Evolutionary conservation across 2,888 invertebrate species (phyloP).

Genomic region (Volucella inanis): DNA sequence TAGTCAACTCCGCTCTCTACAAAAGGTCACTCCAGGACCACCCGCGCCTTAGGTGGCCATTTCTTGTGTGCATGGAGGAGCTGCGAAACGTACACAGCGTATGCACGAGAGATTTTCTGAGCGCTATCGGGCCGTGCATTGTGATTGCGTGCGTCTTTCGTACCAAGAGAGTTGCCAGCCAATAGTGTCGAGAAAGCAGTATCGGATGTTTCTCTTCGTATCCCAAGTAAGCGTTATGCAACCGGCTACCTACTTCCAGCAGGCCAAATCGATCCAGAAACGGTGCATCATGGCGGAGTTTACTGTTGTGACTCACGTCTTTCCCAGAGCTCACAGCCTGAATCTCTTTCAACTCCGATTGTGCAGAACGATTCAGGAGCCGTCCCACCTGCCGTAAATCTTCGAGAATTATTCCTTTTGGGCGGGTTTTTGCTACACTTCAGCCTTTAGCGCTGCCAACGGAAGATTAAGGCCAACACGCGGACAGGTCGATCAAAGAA

Average conservation of each 20-base stretch:
- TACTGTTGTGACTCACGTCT: background rate
- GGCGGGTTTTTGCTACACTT: too few species aligned
- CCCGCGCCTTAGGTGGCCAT: too few species aligned
- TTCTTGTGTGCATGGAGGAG: background rate
- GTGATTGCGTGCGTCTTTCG: conserved; percentile 8
- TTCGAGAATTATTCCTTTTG: too few species aligned
- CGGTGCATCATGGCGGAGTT: conserved; percentile 13
- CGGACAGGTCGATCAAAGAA: too few species aligned
- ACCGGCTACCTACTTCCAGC: conserved; percentile 1
- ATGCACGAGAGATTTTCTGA: background rate
- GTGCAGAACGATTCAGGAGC: conserved; percentile 7
- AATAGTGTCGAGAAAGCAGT: conserved; percentile 13
- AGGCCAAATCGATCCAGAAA: conserved; percentile 13
- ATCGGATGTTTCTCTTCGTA: conserved; percentile 19
- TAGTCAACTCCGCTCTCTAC: background rate
- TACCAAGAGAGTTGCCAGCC: too few species aligned
- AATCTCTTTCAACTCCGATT: conserved; percentile 12
- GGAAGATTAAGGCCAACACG: too few species aligned
- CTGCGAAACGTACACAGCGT: background rate
- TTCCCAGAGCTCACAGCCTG: conserved; percentile 7
- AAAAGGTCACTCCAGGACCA: too few species aligned
- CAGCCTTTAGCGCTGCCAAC: too few species aligned
- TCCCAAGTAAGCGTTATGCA: conserved; percentile 3
- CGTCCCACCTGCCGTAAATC: too few species aligned
- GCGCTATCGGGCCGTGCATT: background rate